Conservation (phyloP, 1,140 invertebrate species). For the Drosophila navojoa region DNA sequence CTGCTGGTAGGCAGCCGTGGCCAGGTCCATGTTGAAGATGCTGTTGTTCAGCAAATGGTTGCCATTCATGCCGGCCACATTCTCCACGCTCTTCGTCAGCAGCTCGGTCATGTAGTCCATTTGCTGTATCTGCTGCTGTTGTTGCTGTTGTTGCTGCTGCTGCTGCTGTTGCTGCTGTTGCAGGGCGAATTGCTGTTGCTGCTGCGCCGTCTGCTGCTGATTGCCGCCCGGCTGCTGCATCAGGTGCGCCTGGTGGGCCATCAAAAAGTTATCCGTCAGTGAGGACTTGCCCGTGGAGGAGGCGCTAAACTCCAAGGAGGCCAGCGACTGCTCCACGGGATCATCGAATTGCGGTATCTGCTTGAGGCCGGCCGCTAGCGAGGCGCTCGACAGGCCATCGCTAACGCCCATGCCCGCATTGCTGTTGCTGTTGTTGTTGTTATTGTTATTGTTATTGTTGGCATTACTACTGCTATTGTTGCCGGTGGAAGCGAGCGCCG, state of each 20-base stretch:
- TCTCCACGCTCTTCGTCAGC: constrained; percentile 65
- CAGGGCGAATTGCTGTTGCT: constrained; percentile 9
- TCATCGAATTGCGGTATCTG: constrained; percentile 85
- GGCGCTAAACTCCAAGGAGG: constrained; percentile 86
- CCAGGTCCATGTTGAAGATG: constrained; percentile 70
- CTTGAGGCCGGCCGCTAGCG: constrained; percentile 71
- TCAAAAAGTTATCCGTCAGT: constrained; percentile 71
- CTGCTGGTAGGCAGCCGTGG: constrained; percentile 48
- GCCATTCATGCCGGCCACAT: constrained; percentile 75
- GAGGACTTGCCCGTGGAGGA: constrained; percentile 70
- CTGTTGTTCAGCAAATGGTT: constrained; percentile 67
- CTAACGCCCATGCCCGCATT: constrained; percentile 68
- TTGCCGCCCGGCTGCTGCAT: constrained; percentile 60
- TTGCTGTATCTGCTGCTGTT: constrained; percentile 73
- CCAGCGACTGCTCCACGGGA: constrained; percentile 88
- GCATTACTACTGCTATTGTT: constrained; percentile 31
- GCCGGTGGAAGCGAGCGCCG: constrained; percentile 45
- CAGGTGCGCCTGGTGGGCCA: constrained; percentile 66
- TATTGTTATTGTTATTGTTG: constrained; percentile 28
- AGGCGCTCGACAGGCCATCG: constrained; percentile 71
- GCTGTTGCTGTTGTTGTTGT: too few species aligned
- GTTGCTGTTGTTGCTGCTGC: constrained; percentile 48
- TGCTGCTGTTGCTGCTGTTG: constrained; percentile 35
- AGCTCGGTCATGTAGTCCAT: constrained; percentile 77
- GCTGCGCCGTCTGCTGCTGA: constrained; percentile 39